phyloP scores from a whole-genome alignment of 1,140 invertebrate species.

The Ips typographus region DNA sequence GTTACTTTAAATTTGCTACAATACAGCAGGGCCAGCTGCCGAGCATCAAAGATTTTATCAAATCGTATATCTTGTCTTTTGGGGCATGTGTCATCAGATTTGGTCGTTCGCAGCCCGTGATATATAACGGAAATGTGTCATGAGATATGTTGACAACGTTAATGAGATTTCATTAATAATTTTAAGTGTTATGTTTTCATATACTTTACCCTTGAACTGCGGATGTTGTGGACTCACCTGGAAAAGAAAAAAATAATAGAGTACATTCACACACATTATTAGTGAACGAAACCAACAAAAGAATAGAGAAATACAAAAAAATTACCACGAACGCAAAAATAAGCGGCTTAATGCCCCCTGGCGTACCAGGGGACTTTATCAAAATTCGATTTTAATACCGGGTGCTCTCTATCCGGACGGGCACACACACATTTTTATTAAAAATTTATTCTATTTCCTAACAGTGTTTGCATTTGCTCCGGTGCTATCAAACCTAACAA shows the following conservation, averaged over 20 bases:
- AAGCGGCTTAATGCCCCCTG: background rate
- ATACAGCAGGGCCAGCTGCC: conserved; percentile 22
- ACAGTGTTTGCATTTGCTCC: conserved; percentile 38
- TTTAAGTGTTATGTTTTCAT: background rate
- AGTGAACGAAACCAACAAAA: too few relatives aligned
- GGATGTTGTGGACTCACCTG: background rate
- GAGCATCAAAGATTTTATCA: conserved; percentile 32
- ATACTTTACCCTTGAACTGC: background rate
- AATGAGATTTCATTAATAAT: conserved; percentile 15
- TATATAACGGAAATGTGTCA: conserved; percentile 22
- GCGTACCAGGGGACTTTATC: conserved; percentile 11
- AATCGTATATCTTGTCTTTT: conserved; percentile 35
- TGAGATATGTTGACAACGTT: conserved; percentile 5
- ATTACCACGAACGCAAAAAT: background rate
- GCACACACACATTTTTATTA: conserved; percentile 26
- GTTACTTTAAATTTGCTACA: conserved; percentile 29
- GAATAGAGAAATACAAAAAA: background rate
- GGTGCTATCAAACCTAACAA: conserved; percentile 34
- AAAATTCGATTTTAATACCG: conserved; percentile 27
- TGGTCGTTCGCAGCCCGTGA: conserved; percentile 1
- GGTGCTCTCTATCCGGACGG: background rate
- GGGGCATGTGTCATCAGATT: conserved; percentile 33
- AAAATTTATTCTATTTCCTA: conserved; percentile 32
- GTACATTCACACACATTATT: too few relatives aligned
- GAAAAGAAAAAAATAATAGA: background rate